Evolutionary conservation across 2,888 invertebrate genomes (phyloP).

Genomic region (Panzeria rudis): DNA sequence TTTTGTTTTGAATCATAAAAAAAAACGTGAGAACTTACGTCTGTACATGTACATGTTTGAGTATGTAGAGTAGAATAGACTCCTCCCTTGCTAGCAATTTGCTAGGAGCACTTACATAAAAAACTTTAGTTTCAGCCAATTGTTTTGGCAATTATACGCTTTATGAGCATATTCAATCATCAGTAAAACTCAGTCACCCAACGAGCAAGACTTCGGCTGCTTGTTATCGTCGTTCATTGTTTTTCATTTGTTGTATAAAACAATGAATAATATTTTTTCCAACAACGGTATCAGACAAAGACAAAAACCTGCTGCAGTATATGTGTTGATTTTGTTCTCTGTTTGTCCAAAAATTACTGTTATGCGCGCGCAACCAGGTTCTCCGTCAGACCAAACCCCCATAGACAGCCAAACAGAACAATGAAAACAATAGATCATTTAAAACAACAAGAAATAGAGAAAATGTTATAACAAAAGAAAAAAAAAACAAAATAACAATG

Average conservation of each 20-base stretch:
- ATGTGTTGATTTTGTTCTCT: slow-evolving; percentile 48
- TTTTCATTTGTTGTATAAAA: slow-evolving; percentile 70
- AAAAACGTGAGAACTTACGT: slow-evolving; percentile 60
- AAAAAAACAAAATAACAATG: slow-evolving; percentile 24
- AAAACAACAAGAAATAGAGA: slow-evolving; percentile 50
- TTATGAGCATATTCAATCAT: slow-evolving; percentile 66
- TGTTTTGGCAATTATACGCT: slow-evolving; percentile 75
- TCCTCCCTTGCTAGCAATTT: slow-evolving; percentile 76
- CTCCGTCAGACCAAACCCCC: slow-evolving; percentile 63
- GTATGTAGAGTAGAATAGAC: slow-evolving; percentile 73
- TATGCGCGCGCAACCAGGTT: slow-evolving; percentile 66
- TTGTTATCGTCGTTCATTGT: slow-evolving; percentile 67
- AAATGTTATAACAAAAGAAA: background rate
- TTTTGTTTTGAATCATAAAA: slow-evolving; percentile 51
- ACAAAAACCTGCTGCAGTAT: slow-evolving; percentile 51
- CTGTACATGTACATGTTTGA: background rate
- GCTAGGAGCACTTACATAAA: slow-evolving; percentile 70
- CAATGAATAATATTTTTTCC: slow-evolving; percentile 50
- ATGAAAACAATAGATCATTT: slow-evolving; percentile 67
- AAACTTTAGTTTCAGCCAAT: slow-evolving; percentile 77
- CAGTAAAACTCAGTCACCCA: slow-evolving; percentile 65
- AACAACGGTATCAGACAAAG: slow-evolving; percentile 55
- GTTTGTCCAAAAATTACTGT: slow-evolving; percentile 64
- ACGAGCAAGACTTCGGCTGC: slow-evolving; percentile 66
- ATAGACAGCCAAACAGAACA: slow-evolving; percentile 61